These are phyloP conservation scores for Benitochromis conjunctus DNA, from an alignment of 2,113 vertebrate genomes.

Conservation along the genomic window DNA sequence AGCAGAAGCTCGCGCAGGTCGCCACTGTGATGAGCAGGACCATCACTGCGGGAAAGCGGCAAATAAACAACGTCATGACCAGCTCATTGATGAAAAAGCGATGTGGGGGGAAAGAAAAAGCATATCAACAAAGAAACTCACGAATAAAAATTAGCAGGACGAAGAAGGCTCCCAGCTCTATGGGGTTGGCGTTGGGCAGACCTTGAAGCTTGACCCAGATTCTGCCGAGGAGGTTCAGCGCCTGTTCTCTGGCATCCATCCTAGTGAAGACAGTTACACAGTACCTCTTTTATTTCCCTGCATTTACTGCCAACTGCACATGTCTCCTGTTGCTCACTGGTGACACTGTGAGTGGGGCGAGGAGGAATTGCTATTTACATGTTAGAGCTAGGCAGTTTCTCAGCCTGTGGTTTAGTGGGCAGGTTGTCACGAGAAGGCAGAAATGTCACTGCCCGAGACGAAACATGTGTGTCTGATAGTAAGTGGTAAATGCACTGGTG, in stretches of 20 bases:
- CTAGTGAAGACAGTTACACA: constrained; percentile 1
- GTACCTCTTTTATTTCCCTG: not conserved
- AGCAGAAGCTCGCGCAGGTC: constrained; percentile 49
- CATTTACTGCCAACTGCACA: not conserved
- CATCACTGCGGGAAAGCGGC: constrained; percentile 45
- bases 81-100: not conserved
- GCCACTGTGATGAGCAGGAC: constrained; percentile 42
- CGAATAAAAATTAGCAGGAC: constrained; percentile 86
- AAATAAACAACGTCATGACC: not conserved
- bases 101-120: not conserved
- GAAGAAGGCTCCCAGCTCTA: constrained; percentile 81
- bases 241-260: constrained; percentile 73
- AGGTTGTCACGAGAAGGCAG: not conserved
- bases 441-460: not conserved
- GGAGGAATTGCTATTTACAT: not conserved
- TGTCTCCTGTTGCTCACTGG: not conserved
- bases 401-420: not conserved
- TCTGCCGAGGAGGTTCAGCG: constrained; percentile 68
- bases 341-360: not conserved
- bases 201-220: constrained; percentile 81
- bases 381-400: not conserved
- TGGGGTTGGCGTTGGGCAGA: constrained; percentile 74
- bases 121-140: constrained; percentile 62
- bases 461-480: not conserved
- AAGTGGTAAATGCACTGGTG: not conserved